Conservation (phyloP, 2,888 invertebrate genomes). For the Cheilosia vulpina region DNA sequence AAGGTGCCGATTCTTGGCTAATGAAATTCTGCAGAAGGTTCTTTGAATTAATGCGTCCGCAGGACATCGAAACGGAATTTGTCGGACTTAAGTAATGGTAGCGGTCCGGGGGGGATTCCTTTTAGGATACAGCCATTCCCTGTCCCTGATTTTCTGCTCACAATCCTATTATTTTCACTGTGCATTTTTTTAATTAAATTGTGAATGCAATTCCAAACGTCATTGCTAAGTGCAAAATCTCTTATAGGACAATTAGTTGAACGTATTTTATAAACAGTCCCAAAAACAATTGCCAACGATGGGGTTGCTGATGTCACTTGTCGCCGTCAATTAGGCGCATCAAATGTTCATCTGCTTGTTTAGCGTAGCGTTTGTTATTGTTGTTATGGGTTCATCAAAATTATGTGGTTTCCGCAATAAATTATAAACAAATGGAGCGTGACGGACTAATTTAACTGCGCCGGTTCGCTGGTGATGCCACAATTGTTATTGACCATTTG, state of each 20-base stretch:
- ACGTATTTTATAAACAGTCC: neutral
- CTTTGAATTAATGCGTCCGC: neutral
- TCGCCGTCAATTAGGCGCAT: conserved; percentile 3
- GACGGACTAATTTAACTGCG: conserved; percentile 20
- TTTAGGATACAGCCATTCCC: no score
- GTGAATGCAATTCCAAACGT: conserved; percentile 1
- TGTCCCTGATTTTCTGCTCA: no score
- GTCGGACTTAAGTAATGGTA: no score
- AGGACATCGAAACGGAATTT: no score
- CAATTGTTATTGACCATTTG: conserved; percentile 51
- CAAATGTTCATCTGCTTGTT: neutral
- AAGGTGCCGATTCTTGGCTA: neutral
- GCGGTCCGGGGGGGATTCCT: no score
- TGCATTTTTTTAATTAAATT: neutral
- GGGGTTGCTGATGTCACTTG: neutral
- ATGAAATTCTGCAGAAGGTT: conserved; percentile 10
- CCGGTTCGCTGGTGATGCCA: conserved; percentile 21
- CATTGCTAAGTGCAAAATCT: neutral
- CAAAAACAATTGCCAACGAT: neutral
- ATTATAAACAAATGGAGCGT: conserved; percentile 7
- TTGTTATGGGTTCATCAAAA: neutral
- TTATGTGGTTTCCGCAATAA: neutral
- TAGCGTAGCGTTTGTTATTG: neutral
- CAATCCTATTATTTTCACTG: no score
- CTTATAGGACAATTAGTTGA: neutral